Conservation (phyloP, 2,113 vertebrate species). For the Eira barbara region DNA sequence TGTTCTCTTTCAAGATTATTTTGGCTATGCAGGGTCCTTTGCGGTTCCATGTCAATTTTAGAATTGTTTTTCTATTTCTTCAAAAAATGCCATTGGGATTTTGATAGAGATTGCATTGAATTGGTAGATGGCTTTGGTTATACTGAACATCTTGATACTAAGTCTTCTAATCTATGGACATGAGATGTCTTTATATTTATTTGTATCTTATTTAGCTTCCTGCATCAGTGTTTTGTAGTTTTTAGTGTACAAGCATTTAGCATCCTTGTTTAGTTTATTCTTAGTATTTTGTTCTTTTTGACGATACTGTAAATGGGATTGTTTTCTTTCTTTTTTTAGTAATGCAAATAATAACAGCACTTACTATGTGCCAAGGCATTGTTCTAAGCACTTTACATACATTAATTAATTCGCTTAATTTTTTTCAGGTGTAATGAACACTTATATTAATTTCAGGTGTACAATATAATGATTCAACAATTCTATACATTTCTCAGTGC, state of each 20-base stretch:
- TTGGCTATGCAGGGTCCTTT: not conserved
- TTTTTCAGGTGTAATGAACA: not conserved
- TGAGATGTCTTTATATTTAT: not conserved
- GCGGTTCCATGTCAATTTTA: not conserved
- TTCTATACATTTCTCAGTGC: not conserved
- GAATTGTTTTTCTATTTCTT: not conserved
- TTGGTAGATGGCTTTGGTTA: not conserved
- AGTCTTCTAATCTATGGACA: not conserved
- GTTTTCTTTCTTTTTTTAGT: not conserved
- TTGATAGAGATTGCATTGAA: not conserved
- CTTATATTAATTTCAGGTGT: not conserved
- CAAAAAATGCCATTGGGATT: not conserved
- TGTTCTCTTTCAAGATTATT: not conserved
- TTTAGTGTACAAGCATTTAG: not conserved
- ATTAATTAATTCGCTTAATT: not conserved
- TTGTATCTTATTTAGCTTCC: not conserved
- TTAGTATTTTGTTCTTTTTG: not conserved
- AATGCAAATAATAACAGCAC: not conserved
- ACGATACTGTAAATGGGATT: not conserved
- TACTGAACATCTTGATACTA: not conserved
- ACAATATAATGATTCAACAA: not conserved
- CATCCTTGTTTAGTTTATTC: not conserved
- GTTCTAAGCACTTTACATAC: not conserved
- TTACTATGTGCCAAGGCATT: not conserved
- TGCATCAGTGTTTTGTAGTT: not conserved